Evolutionary conservation across 2,797 vertebrate species (phyloP), one percentile per base, ranked within the genome.

Genomic region (Pseudochaenichthys georgianus): DNA sequence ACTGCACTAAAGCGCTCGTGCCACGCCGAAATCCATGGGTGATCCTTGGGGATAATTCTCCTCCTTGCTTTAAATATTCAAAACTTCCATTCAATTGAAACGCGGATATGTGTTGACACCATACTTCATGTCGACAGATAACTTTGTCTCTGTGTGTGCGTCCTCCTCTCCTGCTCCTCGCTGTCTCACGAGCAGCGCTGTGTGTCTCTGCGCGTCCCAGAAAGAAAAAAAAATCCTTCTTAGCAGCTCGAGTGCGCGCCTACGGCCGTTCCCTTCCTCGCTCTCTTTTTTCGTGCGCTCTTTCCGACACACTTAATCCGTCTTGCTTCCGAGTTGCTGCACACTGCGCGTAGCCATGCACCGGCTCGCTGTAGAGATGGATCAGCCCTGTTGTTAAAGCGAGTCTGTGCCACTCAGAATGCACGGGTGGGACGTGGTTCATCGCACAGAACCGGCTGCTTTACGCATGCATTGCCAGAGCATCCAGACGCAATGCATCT

Each of bases 181-280:
- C 84, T 38, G 77, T 63, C 82, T 87, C 86, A 85, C 88, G 79
- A 87, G 82, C 89, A 86, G 84, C 83, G 70, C 82, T 86, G 87
- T 80, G 83, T 83, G 80, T 72, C 75, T 82, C 85, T 65, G 90
- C 86, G 87, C 87, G 90, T 84, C 79, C 77, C 62, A 60, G 73
- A 28, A 4, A 65, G 67, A 66, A 43, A 64, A 78, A 80, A 77
- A 81, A 82, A 78, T 15, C 55, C 80, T 74, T 83, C 87, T 83
- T 69, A 63, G 34, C 83, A 83, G 84, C 84, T 87, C 85, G 88
- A 88, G 89, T 82, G 85, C 94, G 93, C 90, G 91, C 88, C 72
- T 65, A 77, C 82, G 85, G 88, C 82, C 62, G 65, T 59, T 78
- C 64, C 31, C 83, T 72, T 77, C 65, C 81, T 69, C 80, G 21